phyloP scores from a whole-genome alignment of 1,140 invertebrate species.

The Zophobas atratus region DNA sequence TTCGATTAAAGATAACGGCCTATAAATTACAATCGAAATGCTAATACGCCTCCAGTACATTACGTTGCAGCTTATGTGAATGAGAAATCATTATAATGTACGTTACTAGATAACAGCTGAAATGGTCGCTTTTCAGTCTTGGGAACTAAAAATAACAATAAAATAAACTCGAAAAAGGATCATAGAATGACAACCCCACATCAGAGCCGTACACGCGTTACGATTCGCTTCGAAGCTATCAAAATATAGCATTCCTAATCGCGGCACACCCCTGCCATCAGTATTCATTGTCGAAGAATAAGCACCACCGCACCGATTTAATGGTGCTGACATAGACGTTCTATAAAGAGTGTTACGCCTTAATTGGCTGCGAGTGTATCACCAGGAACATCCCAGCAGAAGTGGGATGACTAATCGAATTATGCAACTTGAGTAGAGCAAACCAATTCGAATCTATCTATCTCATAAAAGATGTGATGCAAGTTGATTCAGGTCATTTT shows the following conservation, averaged over 20 bases:
- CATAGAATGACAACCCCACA: slow-evolving; percentile 7
- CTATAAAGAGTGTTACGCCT: slow-evolving; percentile 55
- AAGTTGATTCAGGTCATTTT: not conserved
- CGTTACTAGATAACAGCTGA: not conserved
- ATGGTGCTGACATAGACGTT: slow-evolving; percentile 49
- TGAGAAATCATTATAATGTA: not conserved
- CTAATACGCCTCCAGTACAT: not conserved
- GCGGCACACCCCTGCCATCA: slow-evolving; percentile 58
- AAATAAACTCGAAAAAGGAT: slow-evolving; percentile 18
- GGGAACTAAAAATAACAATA: slow-evolving; percentile 39
- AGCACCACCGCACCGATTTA: slow-evolving; percentile 54
- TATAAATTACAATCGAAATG: slow-evolving; percentile 17
- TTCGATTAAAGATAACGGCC: slow-evolving; percentile 1
- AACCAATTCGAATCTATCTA: not conserved
- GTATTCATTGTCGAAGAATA: slow-evolving; percentile 54
- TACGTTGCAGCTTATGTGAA: not conserved
- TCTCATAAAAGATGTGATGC: not conserved
- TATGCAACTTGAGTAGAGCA: not conserved
- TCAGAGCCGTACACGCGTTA: slow-evolving; percentile 36
- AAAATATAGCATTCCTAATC: slow-evolving; percentile 55
- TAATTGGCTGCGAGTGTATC: slow-evolving; percentile 47
- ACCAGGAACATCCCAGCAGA: slow-evolving; percentile 19
- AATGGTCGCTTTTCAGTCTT: slow-evolving; percentile 1
- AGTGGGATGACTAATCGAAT: slow-evolving; percentile 37
- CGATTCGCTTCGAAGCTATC: slow-evolving; percentile 53